Percentiles rank a stretch among this genome's conserved stretches.
Conservation (phyloP, 2,888 invertebrate species). For the Drosophila tripunctata region DNA sequence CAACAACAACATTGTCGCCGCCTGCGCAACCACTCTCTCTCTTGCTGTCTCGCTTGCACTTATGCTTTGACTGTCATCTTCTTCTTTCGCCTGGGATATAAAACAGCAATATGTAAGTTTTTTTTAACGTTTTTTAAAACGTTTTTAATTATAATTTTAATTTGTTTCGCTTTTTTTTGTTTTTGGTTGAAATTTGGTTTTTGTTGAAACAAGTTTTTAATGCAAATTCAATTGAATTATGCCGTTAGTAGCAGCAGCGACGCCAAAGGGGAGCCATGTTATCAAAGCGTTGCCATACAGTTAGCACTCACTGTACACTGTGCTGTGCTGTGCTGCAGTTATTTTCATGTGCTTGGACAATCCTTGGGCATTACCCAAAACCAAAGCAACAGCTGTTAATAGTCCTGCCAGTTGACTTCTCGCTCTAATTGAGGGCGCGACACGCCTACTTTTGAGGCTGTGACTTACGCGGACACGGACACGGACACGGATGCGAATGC, state of each 20-base stretch:
- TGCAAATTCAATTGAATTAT: slow-evolving; percentile 71
- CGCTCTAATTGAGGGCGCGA: slow-evolving; percentile 53
- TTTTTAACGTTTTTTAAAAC: slow-evolving; percentile 25
- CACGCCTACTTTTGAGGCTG: slow-evolving; percentile 1
- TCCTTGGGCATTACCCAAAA: slow-evolving; percentile 44
- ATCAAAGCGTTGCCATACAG: background rate
- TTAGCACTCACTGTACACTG: slow-evolving; percentile 7
- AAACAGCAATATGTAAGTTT: slow-evolving; percentile 69
- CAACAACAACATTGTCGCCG: slow-evolving; percentile 24
- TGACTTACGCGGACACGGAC: slow-evolving; percentile 13
- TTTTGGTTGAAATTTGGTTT: slow-evolving; percentile 15
- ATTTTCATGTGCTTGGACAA: slow-evolving; percentile 1
- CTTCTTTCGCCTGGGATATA: slow-evolving; percentile 62
- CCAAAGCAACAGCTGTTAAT: slow-evolving; percentile 13
- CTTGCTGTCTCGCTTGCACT: background rate
- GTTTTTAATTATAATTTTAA: slow-evolving; percentile 31
- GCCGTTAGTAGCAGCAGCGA: slow-evolving; percentile 13
- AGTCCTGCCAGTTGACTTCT: slow-evolving; percentile 30
- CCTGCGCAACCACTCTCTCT: slow-evolving; percentile 19
- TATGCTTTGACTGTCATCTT: slow-evolving; percentile 18
- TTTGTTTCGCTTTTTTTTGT: slow-evolving; percentile 23
- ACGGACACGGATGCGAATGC: slow-evolving; percentile 6
- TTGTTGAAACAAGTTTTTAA: slow-evolving; percentile 60
- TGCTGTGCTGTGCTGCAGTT: background rate
- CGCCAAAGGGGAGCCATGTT: background rate